Evolutionary conservation across 2,888 invertebrate genomes (phyloP).

Genomic region (Caenorhabditis japonica): DNA sequence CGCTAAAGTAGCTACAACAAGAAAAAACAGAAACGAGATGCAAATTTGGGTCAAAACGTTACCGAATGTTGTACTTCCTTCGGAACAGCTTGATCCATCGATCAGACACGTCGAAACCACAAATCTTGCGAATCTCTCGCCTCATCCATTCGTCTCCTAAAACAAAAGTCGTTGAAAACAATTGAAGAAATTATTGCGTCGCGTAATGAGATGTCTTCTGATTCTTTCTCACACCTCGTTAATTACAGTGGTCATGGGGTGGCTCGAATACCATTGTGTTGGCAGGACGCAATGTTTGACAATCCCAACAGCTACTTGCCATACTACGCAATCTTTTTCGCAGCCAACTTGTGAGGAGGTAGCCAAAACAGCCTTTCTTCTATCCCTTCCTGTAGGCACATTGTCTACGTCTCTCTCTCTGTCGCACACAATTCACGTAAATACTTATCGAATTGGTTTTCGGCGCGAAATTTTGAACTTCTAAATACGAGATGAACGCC

Average conservation of each 20-base stretch:
- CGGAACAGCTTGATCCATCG: conserved; percentile 50
- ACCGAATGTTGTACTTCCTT: conserved; percentile 38
- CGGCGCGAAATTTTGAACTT: too few species aligned
- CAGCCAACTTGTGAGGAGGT: conserved; percentile 18
- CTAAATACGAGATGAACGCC: too few species aligned
- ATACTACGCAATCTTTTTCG: conserved; percentile 14
- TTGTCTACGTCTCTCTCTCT: conserved; percentile 13
- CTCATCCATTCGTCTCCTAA: conserved; percentile 53
- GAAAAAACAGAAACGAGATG: too few species aligned
- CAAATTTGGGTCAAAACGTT: conserved; percentile 13
- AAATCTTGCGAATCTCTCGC: conserved; percentile 39
- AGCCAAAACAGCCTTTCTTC: conserved; percentile 6
- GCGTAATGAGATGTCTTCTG: neutral
- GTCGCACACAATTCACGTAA: too few species aligned
- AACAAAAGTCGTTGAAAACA: neutral
- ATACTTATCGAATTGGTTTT: too few species aligned
- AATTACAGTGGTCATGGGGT: conserved; percentile 3
- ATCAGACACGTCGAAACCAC: conserved; percentile 48
- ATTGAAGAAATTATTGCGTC: neutral
- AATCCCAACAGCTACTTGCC: conserved; percentile 25
- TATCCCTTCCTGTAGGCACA: neutral
- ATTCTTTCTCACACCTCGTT: conserved; percentile 31
- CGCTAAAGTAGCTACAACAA: conserved; percentile 50
- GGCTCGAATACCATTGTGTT: conserved; percentile 15
- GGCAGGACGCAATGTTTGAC: conserved; percentile 22